phyloP scores from a whole-genome alignment of 2,113 vertebrate species.

The Callipepla squamata region DNA sequence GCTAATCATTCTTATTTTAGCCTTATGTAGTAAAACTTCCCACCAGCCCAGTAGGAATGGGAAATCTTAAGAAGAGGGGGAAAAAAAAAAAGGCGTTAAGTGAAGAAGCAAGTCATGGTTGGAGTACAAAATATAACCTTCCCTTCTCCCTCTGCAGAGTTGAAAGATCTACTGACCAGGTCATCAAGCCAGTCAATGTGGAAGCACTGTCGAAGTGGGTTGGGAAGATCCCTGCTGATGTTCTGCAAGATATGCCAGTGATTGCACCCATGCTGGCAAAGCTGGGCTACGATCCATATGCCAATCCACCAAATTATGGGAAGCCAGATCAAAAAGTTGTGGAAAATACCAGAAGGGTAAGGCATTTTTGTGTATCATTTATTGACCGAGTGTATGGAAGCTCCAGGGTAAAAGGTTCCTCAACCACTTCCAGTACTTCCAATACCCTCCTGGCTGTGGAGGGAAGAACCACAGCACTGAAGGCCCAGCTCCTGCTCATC shows the following conservation, averaged over 20 bases:
- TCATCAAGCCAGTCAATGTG: constrained; percentile 96
- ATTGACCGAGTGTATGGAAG: not conserved
- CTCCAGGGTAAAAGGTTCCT: not conserved
- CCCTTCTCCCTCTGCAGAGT: constrained; percentile 79
- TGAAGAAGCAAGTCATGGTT: not conserved
- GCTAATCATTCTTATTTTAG: not conserved
- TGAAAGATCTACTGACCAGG: constrained; percentile 96
- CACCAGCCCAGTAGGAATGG: not conserved
- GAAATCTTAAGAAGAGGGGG: not conserved
- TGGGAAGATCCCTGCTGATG: constrained; percentile 93
- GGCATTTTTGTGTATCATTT: constrained; percentile 17
- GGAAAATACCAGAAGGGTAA: constrained; percentile 96
- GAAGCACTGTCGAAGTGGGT: constrained; percentile 98
- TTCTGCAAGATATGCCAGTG: constrained; percentile 91
- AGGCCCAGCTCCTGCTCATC: not conserved
- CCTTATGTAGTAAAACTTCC: not conserved
- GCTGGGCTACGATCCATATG: constrained; percentile 93
- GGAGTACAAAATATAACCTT: not conserved
- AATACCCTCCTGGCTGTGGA: not conserved
- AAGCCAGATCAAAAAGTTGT: constrained; percentile 92
- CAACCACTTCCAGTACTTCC: not conserved
- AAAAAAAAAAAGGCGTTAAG: not conserved
- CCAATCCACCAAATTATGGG: constrained; percentile 95
- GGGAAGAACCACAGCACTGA: not conserved
- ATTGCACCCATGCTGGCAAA: constrained; percentile 95